Evolutionary conservation across 1,140 invertebrate species (phyloP).

Genomic region (Ephestia elutella): DNA sequence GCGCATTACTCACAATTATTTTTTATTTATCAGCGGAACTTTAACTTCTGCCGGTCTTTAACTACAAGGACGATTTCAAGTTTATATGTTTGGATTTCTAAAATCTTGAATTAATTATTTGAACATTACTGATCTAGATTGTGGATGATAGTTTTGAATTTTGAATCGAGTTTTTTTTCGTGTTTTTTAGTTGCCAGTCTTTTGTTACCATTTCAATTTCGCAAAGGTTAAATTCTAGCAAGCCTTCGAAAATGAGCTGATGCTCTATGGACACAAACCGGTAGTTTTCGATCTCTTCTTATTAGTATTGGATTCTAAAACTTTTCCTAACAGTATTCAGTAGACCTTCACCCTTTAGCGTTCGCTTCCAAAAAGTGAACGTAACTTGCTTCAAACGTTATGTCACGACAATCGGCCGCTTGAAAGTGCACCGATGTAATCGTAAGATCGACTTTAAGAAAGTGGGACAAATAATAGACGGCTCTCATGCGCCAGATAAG

Average conservation of each 20-base stretch:
- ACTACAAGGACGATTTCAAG: background rate
- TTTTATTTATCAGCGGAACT: conserved; percentile 4
- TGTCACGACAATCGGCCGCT: conserved; percentile 38
- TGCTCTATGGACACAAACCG: no score
- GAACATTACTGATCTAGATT: no score
- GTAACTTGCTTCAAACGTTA: conserved; percentile 31
- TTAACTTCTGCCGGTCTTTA: background rate
- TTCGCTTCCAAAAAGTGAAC: conserved; percentile 23
- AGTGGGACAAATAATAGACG: conserved; percentile 62
- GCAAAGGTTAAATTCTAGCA: no score
- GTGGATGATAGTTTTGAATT: background rate
- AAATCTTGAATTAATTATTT: background rate
- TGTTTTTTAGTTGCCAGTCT: background rate
- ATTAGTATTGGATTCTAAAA: no score
- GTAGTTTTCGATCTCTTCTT: no score
- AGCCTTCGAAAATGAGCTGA: no score
- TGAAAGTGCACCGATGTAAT: conserved; percentile 44
- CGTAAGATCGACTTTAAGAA: conserved; percentile 39
- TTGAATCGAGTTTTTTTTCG: background rate
- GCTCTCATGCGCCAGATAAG: conserved; percentile 60
- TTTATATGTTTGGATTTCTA: background rate
- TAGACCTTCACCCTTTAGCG: conserved; percentile 5
- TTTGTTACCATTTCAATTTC: background rate
- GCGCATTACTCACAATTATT: conserved; percentile 21
- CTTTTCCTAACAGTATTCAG: background rate